A percentile compares a stretch with the other conserved stretches of the same genome.
Evolutionary conservation across 2,797 vertebrate genomes (phyloP).

Genomic region (Mus caroli): DNA sequence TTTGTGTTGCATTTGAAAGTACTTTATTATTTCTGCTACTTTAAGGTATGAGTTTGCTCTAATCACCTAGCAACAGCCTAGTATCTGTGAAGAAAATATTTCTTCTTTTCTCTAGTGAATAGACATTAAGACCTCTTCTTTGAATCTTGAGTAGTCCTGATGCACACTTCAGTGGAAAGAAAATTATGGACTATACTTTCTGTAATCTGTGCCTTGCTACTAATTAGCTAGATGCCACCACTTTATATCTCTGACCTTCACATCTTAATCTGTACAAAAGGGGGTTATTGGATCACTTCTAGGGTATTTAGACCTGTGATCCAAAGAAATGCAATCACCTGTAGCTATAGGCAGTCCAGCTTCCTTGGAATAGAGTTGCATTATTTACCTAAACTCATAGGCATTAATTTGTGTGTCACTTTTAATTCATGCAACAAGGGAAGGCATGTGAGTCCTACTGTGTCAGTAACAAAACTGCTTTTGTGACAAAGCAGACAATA

Average conservation of each 20-base stretch:
- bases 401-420: conserved; percentile 13
- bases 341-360: background rate
- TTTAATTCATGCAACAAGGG: background rate
- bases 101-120: conserved; percentile 41
- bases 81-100: conserved; percentile 57
- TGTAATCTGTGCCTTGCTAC: background rate
- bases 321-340: background rate
- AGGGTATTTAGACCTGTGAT: background rate
- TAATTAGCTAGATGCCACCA: background rate
- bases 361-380: background rate
- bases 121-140: conserved; percentile 60
- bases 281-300: background rate
- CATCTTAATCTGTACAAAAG: background rate
- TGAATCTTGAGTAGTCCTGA: background rate
- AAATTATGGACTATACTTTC: background rate
- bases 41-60: conserved; percentile 50
- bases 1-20: conserved; percentile 61
- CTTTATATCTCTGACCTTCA: background rate
- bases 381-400: background rate
- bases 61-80: conserved; percentile 69
- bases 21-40: conserved; percentile 38
- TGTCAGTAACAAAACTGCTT: background rate
- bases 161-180: background rate
- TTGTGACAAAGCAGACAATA: background rate
- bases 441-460: background rate